Percentiles rank a stretch among this genome's conserved stretches.
These are phyloP conservation scores for Eriosoma lanigerum DNA, from an alignment of 1,140 invertebrate genomes.

Conservation along the genomic window DNA sequence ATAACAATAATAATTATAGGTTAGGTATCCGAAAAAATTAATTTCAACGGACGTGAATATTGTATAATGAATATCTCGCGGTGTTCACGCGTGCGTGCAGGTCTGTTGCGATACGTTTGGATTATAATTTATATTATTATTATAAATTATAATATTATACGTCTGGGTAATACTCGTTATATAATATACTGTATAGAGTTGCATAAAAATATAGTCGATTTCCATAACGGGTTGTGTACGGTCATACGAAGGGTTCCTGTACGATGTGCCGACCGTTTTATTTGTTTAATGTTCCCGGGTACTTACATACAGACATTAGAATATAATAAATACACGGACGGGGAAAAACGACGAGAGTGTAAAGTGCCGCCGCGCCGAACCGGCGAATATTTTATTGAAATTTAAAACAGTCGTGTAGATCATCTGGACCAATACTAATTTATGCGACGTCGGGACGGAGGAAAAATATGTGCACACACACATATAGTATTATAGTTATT, in stretches of 20 bases:
- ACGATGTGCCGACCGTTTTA: not conserved
- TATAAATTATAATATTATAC: too few relatives aligned
- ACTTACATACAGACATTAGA: not conserved
- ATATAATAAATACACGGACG: not conserved
- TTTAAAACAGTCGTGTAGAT: not conserved
- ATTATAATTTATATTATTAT: too few relatives aligned
- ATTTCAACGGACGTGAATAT: too few relatives aligned
- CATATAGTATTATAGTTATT: too few relatives aligned
- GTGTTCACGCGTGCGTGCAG: too few relatives aligned
- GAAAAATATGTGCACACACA: not conserved
- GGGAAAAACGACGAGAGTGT: not conserved
- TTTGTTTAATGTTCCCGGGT: not conserved
- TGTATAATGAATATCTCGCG: too few relatives aligned
- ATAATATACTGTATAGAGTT: not conserved
- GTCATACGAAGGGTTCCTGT: not conserved
- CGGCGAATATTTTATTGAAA: not conserved
- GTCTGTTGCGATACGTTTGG: not conserved
- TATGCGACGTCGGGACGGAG: not conserved
- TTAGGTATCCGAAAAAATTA: too few relatives aligned
- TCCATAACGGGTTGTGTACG: conserved; percentile 16
- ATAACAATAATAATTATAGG: too few relatives aligned
- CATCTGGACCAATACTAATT: not conserved
- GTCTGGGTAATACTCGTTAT: too few relatives aligned
- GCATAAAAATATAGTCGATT: not conserved
- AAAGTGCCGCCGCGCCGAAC: too few relatives aligned